phyloP scores from a whole-genome alignment of 2,797 vertebrate genomes.

The Zalophus californianus region DNA sequence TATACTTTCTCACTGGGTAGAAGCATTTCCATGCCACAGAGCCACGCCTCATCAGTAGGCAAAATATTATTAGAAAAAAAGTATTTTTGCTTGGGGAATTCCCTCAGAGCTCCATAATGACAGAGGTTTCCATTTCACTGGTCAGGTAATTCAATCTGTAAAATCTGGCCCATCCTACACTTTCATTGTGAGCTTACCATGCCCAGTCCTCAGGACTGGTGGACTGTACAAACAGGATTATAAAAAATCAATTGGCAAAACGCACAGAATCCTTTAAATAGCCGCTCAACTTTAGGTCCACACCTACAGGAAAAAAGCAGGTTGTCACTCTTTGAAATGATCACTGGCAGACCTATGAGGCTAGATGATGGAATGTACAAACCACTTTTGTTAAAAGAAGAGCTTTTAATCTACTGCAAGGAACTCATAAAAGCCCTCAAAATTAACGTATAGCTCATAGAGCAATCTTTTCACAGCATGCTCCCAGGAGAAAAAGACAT shows the following conservation, averaged over 20 bases:
- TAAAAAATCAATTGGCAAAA: neutral
- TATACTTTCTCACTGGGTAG: neutral
- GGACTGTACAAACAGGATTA: neutral
- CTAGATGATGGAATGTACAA: neutral
- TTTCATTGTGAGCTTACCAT: neutral
- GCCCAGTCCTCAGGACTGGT: neutral
- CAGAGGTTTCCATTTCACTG: neutral
- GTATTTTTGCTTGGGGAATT: neutral
- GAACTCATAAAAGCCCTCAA: neutral
- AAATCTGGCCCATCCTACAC: neutral
- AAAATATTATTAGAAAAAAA: neutral
- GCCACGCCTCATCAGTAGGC: neutral
- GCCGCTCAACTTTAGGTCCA: neutral
- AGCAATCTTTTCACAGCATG: neutral
- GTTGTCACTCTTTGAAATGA: neutral
- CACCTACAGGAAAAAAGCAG: neutral
- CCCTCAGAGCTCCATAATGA: neutral
- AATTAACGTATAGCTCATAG: neutral
- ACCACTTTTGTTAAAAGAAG: neutral
- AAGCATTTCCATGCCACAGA: neutral
- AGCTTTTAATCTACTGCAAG: neutral
- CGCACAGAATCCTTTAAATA: neutral
- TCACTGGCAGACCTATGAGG: neutral
- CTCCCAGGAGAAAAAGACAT: neutral
- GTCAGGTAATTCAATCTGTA: neutral